Evolutionary conservation across 2,888 invertebrate species (phyloP), one percentile per base, ranked within the genome.

Genomic region (Ennomos erosarius): DNA sequence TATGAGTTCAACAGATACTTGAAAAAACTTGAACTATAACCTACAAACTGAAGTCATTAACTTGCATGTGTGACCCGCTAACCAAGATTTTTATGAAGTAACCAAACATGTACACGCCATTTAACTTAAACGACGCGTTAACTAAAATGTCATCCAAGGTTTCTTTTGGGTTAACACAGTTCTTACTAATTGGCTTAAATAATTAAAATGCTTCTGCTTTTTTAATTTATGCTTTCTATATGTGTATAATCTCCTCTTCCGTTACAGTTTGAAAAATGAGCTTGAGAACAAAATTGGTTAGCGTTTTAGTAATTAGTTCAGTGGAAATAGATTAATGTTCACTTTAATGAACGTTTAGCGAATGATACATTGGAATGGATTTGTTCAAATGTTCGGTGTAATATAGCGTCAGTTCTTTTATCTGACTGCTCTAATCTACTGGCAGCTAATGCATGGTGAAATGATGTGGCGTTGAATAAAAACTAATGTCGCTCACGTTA

Each of bases 11-110:
- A 6, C 6, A 6, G 4, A 26, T 26, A 26, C 26, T 26, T 4
- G 26, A 26, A 26, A 26, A 26, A 62, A 40, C 55, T 40, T 61
- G 65, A 61, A 57, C 61, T 62, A 55, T 51, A 35, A 46, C 54
- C 35, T 54, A 49, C 44, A 58, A 40, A 10, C 26, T 26, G 8
- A 56, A 62, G 53, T 56, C 47, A 55, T 50, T 57, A 59, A 61
- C 61, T 53, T 43, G 55, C 54, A 58, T 45, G 43, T 46, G 36
- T 62, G 64, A 65, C 66, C 64, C 48, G 46, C 53, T 63, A 60
- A 64, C 62, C 64, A 64, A 68, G 16, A 56, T 68, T 55, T 26
- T 44, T 45, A 40, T 55, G 43, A 52, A 55, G 52, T 66, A 56
- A 61, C 59, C 61, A 51, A 59, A 57, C 37, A 44, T 47, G 57